Percentiles rank a stretch among this genome's conserved stretches.
Evolutionary conservation across 1,140 invertebrate genomes (phyloP).

Genomic region (Capitella teleta): DNA sequence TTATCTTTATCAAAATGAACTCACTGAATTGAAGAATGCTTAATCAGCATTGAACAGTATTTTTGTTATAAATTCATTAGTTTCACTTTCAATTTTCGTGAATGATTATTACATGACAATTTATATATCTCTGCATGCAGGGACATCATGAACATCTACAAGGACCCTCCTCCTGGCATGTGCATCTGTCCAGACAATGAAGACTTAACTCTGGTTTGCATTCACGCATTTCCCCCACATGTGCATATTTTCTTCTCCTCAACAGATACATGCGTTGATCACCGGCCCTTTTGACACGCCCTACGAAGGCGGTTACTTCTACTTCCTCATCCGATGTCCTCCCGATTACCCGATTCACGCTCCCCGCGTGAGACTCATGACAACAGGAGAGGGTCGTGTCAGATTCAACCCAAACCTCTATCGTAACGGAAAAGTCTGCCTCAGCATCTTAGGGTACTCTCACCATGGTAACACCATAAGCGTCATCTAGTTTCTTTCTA

Average conservation of each 20-base stretch:
- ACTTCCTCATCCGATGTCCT: conserved; percentile 49
- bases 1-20: too few species aligned
- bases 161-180: conserved; percentile 49
- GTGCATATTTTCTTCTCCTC: conserved; percentile 12
- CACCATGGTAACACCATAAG: too few species aligned
- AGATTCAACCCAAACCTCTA: conserved; percentile 56
- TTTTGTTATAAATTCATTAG: too few species aligned
- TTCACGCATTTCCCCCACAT: background rate
- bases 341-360: conserved; percentile 45
- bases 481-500: conserved; percentile 27
- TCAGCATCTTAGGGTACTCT: conserved; percentile 55
- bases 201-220: conserved; percentile 43
- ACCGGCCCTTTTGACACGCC: conserved; percentile 55
- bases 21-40: too few species aligned
- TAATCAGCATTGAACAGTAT: too few species aligned
- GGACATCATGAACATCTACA: conserved; percentile 48
- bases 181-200: conserved; percentile 50
- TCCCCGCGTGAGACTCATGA: conserved; percentile 53
- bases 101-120: background rate
- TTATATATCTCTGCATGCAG: conserved; percentile 29
- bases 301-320: conserved; percentile 56
- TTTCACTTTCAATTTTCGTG: background rate
- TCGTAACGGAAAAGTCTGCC: conserved; percentile 54
- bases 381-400: conserved; percentile 50
- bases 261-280: conserved; percentile 50